phyloP scores from a whole-genome alignment of 2,113 vertebrate genomes.

The Campylomormyrus tamandua region DNA sequence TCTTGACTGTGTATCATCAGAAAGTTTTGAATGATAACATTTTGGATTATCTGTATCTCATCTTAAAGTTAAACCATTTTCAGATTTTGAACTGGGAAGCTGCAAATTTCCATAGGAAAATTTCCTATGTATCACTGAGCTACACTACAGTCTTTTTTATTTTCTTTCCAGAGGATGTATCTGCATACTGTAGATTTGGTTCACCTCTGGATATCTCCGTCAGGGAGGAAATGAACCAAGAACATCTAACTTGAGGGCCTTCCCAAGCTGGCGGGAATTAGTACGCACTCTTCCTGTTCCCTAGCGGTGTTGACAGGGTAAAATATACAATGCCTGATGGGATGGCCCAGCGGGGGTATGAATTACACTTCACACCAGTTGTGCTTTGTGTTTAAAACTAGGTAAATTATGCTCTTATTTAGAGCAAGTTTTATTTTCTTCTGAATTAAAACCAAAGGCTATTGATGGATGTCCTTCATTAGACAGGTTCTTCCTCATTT shows the following conservation, averaged over 20 bases:
- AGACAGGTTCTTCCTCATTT: neutral
- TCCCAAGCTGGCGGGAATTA: neutral
- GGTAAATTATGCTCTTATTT: neutral
- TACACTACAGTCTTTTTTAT: neutral
- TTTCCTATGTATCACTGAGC: neutral
- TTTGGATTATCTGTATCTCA: neutral
- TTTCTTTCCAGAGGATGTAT: neutral
- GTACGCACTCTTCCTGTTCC: neutral
- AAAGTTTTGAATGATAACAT: neutral
- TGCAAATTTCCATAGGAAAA: neutral
- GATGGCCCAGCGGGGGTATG: neutral
- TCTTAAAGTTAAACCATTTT: neutral
- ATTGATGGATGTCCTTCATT: neutral
- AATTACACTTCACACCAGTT: neutral
- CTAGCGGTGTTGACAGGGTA: neutral
- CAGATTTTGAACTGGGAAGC: neutral
- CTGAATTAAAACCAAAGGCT: neutral
- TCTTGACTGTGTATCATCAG: neutral
- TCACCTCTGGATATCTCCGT: neutral
- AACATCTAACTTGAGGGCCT: neutral
- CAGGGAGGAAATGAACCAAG: neutral
- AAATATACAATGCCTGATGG: neutral
- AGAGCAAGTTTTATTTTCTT: neutral
- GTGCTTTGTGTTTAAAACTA: neutral
- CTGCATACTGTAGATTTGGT: neutral